phyloP scores from a whole-genome alignment of 2,888 invertebrate species.

The Gasteruption jaculator region DNA sequence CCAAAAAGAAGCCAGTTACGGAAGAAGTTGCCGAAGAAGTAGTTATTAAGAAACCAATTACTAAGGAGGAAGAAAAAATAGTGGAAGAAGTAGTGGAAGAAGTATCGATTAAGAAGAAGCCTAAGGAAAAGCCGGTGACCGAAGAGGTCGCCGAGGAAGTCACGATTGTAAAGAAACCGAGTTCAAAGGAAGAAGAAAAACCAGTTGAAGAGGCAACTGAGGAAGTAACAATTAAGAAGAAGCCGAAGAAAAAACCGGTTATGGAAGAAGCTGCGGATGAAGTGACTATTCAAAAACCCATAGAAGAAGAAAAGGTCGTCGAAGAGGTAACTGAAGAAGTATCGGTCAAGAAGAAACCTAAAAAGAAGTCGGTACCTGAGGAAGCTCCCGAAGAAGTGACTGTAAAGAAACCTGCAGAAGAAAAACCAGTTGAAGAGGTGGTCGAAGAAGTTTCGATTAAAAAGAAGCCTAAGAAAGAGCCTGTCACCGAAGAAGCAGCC shows the following conservation, averaged over 20 bases:
- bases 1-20: slow-evolving; percentile 26
- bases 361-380: slow-evolving; percentile 29
- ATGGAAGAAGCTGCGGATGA: slow-evolving; percentile 26
- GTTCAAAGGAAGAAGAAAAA: slow-evolving; percentile 32
- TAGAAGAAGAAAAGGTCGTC: slow-evolving; percentile 28
- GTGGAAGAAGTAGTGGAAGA: slow-evolving; percentile 37
- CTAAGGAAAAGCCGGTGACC: slow-evolving; percentile 29
- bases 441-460: slow-evolving; percentile 25
- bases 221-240: slow-evolving; percentile 35
- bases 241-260: slow-evolving; percentile 45
- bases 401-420: slow-evolving; percentile 41
- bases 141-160: slow-evolving; percentile 33
- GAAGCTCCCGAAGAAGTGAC: slow-evolving; percentile 51
- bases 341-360: slow-evolving; percentile 33
- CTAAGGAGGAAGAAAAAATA: slow-evolving; percentile 31
- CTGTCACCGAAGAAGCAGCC: slow-evolving; percentile 27
- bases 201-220: slow-evolving; percentile 29
- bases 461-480: slow-evolving; percentile 32
- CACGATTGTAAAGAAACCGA: slow-evolving; percentile 28
- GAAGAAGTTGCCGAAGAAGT: slow-evolving; percentile 32
- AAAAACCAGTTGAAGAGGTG: slow-evolving; percentile 35
- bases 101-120: slow-evolving; percentile 33
- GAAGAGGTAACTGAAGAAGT: slow-evolving; percentile 31
- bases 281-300: slow-evolving; percentile 26
- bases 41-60: slow-evolving; percentile 29